These are phyloP conservation scores for Andrena cerasifolii DNA, from an alignment of 1,140 invertebrate genomes.

Conservation along the genomic window DNA sequence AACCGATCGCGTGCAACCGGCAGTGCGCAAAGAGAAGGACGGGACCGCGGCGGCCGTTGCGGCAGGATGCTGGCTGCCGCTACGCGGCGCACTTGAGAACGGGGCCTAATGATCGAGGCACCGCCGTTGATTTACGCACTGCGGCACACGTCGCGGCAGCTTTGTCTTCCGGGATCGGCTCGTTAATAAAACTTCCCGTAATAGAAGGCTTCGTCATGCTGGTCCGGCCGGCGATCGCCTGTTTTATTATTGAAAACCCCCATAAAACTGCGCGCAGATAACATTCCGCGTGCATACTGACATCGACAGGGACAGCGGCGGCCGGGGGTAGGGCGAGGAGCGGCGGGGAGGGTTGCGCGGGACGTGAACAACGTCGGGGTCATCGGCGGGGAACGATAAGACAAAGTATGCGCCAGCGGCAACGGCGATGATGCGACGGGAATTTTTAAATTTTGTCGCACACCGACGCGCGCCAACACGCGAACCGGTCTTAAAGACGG, in stretches of 20 bases:
- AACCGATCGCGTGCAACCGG: conserved; percentile 30
- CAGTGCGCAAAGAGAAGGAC: conserved; percentile 37
- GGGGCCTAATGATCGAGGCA: conserved; percentile 63
- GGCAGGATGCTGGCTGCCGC: neutral
- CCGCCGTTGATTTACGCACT: conserved; percentile 68
- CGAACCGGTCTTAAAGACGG: neutral
- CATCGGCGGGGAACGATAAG: conserved; percentile 14
- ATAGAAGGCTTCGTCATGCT: conserved; percentile 63
- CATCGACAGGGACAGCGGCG: conserved; percentile 1
- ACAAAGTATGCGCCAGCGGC: neutral
- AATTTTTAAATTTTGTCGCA: conserved; percentile 41
- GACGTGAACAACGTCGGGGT: conserved; percentile 21
- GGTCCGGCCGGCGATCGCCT: conserved; percentile 25
- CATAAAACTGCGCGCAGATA: conserved; percentile 65
- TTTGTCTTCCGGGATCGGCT: conserved; percentile 75
- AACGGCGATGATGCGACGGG: neutral
- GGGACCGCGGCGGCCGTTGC: conserved; percentile 10
- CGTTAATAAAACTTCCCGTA: conserved; percentile 74
- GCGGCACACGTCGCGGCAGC: conserved; percentile 53
- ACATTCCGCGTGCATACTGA: conserved; percentile 40
- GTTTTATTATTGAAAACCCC: conserved; percentile 73
- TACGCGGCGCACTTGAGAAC: conserved; percentile 14
- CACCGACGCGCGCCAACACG: neutral
- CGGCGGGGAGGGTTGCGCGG: neutral
- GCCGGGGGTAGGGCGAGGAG: neutral